A percentile compares a stretch with the other conserved stretches of the same genome.
These are phyloP conservation scores for Coreoperca whiteheadi DNA, from an alignment of 2,113 vertebrate species.

Conservation along the genomic window DNA sequence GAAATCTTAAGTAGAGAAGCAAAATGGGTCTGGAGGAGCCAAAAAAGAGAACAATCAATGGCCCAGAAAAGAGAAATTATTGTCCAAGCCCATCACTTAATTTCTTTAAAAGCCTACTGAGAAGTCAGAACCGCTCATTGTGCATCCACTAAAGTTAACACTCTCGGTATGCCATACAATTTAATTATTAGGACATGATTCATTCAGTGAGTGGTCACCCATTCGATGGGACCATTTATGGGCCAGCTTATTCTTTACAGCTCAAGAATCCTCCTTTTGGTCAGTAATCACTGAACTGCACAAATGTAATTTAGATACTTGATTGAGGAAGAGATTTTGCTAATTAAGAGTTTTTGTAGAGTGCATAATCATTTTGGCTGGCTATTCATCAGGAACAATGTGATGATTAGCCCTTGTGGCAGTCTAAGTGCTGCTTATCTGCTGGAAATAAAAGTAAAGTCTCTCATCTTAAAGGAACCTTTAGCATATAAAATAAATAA, in stretches of 20 bases:
- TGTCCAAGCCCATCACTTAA: constrained; percentile 92
- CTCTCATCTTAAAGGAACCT: constrained; percentile 51
- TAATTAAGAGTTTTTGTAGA: constrained; percentile 82
- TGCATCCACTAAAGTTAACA: constrained; percentile 81
- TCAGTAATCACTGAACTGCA: constrained; percentile 84
- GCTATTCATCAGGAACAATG: constrained; percentile 82
- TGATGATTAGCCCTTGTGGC: constrained; percentile 77
- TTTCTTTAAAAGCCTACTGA: constrained; percentile 96
- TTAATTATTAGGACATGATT: constrained; percentile 85
- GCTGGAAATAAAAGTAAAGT: constrained; percentile 64
- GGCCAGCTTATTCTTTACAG: constrained; percentile 71
- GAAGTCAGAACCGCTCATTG: constrained; percentile 85
- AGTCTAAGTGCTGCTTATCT: constrained; percentile 65
- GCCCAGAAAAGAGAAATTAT: constrained; percentile 94
- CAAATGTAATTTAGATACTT: constrained; percentile 83
- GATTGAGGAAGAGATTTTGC: constrained; percentile 78
- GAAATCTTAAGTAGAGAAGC: constrained; percentile 88
- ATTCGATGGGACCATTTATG: constrained; percentile 79
- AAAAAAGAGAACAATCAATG: constrained; percentile 92
- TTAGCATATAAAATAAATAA: constrained; percentile 43
- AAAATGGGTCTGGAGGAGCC: constrained; percentile 87
- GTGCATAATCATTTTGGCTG: constrained; percentile 79
- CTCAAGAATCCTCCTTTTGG: constrained; percentile 76
- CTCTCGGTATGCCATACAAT: constrained; percentile 81
- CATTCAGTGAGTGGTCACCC: constrained; percentile 81